Evolutionary conservation across 2,113 vertebrate genomes (phyloP).

Genomic region (Mobula birostris): DNA sequence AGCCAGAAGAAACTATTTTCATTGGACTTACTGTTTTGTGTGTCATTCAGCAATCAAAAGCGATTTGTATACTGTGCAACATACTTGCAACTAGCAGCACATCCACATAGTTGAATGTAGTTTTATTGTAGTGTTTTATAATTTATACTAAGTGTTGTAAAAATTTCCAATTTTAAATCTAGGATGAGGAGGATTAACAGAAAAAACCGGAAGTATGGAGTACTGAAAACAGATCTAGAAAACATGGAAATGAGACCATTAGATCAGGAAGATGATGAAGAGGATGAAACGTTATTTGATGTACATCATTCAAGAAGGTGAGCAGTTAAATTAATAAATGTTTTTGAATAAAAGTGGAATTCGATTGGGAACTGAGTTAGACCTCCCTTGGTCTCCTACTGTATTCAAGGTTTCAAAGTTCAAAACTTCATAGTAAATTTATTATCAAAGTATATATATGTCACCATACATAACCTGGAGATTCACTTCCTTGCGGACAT

Average conservation of each 20-base stretch:
- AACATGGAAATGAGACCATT: slow-evolving; percentile 67
- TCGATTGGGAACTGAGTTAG: not conserved
- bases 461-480: too few species aligned
- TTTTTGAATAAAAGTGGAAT: not conserved
- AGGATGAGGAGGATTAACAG: slow-evolving; percentile 62
- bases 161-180: slow-evolving; percentile 41
- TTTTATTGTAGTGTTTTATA: not conserved
- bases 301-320: slow-evolving; percentile 63
- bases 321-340: not conserved
- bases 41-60: not conserved
- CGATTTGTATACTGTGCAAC: not conserved
- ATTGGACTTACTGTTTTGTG: not conserved
- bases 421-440: too few species aligned
- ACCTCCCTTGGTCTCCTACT: not conserved
- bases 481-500: too few species aligned
- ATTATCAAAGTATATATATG: too few species aligned
- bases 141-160: not conserved
- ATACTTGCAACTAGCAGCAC: not conserved
- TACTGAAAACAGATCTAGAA: slow-evolving; percentile 67
- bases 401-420: not conserved
- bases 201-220: slow-evolving; percentile 63
- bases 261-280: slow-evolving; percentile 66
- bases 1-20: not conserved
- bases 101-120: not conserved
- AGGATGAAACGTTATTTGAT: slow-evolving; percentile 64